phyloP scores from a whole-genome alignment of 2,113 vertebrate genomes.

The Campylomormyrus tamandua region DNA sequence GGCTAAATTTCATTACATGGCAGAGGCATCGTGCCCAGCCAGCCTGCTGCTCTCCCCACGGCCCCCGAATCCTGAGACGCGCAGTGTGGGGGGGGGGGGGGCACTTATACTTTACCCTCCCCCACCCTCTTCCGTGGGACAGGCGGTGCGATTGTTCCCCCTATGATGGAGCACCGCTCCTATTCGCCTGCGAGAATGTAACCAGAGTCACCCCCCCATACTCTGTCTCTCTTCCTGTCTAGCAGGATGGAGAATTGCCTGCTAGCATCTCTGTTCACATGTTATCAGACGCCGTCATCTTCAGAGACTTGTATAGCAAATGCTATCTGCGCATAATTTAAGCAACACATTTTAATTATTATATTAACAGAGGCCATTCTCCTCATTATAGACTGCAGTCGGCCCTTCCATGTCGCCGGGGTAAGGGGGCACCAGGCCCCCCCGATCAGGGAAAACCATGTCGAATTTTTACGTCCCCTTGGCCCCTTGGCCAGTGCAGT shows the following conservation, averaged over 20 bases:
- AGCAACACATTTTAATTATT: not conserved
- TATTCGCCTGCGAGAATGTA: not conserved
- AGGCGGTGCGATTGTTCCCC: not conserved
- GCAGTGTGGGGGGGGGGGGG: not conserved
- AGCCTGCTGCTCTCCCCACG: not conserved
- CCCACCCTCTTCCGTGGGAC: not conserved
- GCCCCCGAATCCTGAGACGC: not conserved
- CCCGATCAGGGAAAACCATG: not conserved
- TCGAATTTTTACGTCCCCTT: not conserved
- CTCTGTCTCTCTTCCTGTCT: not conserved
- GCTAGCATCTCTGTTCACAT: not conserved
- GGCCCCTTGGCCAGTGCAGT: not conserved
- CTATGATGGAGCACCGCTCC: conserved; percentile 3
- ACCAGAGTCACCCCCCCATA: not conserved
- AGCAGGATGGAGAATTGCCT: not conserved
- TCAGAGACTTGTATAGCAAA: not conserved
- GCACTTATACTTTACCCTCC: conserved; percentile 1
- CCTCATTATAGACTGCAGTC: not conserved
- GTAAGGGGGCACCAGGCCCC: not conserved
- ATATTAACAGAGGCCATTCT: not conserved
- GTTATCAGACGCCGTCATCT: not conserved
- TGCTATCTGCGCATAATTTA: not conserved
- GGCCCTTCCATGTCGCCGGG: not conserved
- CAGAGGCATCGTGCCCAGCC: not conserved
- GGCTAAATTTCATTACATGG: not conserved